Conservation (phyloP, 2,113 vertebrate species). For the Numenius arquata region DNA sequence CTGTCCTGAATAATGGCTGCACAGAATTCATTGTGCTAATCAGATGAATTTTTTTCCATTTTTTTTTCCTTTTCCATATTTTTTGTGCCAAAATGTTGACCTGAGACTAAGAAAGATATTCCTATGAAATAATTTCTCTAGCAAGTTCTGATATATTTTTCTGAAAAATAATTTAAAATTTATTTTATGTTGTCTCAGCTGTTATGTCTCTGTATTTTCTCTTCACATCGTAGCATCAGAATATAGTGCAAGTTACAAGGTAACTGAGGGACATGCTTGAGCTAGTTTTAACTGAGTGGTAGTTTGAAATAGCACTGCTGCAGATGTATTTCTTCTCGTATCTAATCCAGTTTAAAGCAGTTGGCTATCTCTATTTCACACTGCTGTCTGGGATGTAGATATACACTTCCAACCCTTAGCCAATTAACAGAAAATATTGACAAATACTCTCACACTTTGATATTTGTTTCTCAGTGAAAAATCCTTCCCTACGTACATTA, state of each 20-base stretch:
- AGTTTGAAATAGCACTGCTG: neutral
- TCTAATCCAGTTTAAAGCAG: neutral
- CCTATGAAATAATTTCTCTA: neutral
- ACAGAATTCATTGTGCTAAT: neutral
- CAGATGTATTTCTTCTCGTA: neutral
- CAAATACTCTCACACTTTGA: neutral
- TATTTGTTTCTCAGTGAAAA: conserved; percentile 14
- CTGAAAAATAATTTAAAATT: neutral
- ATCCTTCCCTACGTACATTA: neutral
- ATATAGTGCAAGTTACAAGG: neutral
- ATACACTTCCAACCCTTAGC: neutral
- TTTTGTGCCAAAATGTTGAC: neutral
- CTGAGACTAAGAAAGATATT: neutral
- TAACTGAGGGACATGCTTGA: neutral
- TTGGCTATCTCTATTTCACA: neutral
- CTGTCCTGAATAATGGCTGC: neutral
- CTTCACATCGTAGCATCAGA: neutral
- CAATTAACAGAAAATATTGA: conserved; percentile 19
- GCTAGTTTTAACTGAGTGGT: neutral
- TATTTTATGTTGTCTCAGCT: neutral
- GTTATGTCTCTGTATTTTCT: neutral
- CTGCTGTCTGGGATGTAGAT: neutral
- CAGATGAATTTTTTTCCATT: neutral
- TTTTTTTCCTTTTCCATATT: neutral
- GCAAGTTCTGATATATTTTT: neutral